Evolutionary conservation across 1,140 invertebrate genomes (phyloP).

Genomic region (Pseudomyrmex gracilis): DNA sequence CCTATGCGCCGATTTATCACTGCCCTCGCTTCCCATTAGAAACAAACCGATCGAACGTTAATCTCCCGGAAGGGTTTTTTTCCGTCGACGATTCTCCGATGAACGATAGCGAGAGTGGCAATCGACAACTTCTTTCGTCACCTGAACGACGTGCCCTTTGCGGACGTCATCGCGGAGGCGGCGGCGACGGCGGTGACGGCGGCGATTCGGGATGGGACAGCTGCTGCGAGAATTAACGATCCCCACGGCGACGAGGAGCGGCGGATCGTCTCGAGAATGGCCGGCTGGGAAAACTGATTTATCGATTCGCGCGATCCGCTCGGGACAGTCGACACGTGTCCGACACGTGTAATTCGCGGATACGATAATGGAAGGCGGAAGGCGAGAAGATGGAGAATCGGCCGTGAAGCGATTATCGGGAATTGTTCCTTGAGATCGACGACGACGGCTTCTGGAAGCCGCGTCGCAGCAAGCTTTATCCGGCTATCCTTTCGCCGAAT

Average conservation of each 20-base stretch:
- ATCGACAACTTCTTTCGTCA: constrained; percentile 65
- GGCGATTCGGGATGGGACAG: constrained; percentile 2
- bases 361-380: background rate
- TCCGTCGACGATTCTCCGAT: constrained; percentile 5
- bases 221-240: background rate
- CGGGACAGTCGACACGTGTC: background rate
- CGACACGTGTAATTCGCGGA: constrained; percentile 16
- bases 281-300: constrained; percentile 28
- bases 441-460: background rate
- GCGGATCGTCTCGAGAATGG: background rate
- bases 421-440: constrained; percentile 8
- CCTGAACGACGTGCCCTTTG: constrained; percentile 60
- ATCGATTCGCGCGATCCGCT: background rate
- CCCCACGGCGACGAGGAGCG: background rate
- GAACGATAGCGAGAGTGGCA: constrained; percentile 11
- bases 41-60: background rate
- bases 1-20: constrained; percentile 14
- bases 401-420: constrained; percentile 11
- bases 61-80: background rate
- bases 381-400: too few species aligned
- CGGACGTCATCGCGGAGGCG: constrained; percentile 33
- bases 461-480: background rate
- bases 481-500: background rate
- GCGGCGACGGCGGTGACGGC: too few species aligned
- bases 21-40: constrained; percentile 8